Conservation (phyloP, 2,113 vertebrate species). For the Formicarius rufipectus region DNA sequence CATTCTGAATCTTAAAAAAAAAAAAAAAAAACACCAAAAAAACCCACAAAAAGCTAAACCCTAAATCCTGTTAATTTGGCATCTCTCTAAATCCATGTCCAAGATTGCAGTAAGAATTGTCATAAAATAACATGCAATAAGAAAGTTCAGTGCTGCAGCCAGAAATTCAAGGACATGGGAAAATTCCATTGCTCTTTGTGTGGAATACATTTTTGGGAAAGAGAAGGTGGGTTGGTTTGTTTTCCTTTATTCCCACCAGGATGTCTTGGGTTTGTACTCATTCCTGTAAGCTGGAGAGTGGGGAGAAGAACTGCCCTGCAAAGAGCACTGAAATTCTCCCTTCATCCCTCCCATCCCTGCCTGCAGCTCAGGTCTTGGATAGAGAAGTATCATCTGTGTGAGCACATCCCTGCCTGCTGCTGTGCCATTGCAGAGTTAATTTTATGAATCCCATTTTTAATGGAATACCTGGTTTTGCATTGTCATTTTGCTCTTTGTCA, state of each 20-base stretch:
- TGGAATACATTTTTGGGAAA: neutral
- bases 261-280: neutral
- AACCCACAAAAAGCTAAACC: too few species aligned
- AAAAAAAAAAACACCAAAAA: too few species aligned
- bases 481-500: slow-evolving; percentile 25
- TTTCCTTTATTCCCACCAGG: neutral
- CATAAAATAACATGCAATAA: neutral
- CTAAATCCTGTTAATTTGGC: neutral
- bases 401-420: neutral
- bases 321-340: neutral
- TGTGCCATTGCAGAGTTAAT: neutral
- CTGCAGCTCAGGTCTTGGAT: neutral
- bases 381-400: neutral
- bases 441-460: neutral
- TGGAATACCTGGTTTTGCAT: neutral
- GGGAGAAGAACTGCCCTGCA: neutral
- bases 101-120: neutral
- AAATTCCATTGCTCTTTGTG: neutral
- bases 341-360: neutral
- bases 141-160: neutral
- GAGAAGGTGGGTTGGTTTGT: neutral
- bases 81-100: neutral
- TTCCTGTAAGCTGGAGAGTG: neutral
- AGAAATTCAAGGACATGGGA: neutral
- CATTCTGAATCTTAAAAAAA: neutral